Conservation (phyloP, 2,888 invertebrate species). For the Amphipyra berbera region DNA sequence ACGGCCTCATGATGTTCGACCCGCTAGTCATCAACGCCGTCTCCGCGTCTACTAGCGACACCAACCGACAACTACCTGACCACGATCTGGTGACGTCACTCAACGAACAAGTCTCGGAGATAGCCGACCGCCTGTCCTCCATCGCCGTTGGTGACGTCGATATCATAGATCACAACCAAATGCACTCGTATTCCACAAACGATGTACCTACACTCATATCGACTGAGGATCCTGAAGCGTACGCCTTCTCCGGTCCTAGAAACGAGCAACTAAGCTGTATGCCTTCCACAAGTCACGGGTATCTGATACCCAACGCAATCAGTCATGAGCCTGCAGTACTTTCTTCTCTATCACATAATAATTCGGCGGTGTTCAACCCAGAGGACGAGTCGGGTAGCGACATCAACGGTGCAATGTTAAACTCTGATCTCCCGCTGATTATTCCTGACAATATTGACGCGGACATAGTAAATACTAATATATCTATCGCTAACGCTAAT, state of each 20-base stretch:
- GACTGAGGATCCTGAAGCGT: constrained; percentile 72
- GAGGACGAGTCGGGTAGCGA: constrained; percentile 75
- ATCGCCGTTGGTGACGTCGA: constrained; percentile 80
- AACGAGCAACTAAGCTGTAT: constrained; percentile 86
- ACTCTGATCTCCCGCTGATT: constrained; percentile 78
- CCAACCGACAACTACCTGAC: constrained; percentile 81
- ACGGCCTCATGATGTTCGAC: constrained; percentile 87
- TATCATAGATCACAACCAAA: constrained; percentile 74
- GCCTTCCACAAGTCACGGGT: constrained; percentile 91
- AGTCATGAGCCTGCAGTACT: constrained; percentile 89
- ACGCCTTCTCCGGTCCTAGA: constrained; percentile 72
- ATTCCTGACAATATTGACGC: constrained; percentile 83
- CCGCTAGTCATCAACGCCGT: constrained; percentile 84
- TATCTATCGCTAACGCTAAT: constrained; percentile 91
- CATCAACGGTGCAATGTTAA: constrained; percentile 69
- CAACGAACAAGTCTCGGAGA: constrained; percentile 87
- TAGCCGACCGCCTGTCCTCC: constrained; percentile 84
- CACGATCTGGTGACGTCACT: constrained; percentile 85
- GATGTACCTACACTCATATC: constrained; percentile 82
- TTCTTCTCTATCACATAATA: constrained; percentile 87
- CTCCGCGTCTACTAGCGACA: constrained; percentile 71
- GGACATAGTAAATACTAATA: constrained; percentile 84
- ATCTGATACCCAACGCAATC: constrained; percentile 91
- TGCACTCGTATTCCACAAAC: constrained; percentile 84
- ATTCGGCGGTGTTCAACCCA: constrained; percentile 82